Evolutionary conservation across 2,888 invertebrate species (phyloP).

Genomic region (Dorcus parallelipipedus): DNA sequence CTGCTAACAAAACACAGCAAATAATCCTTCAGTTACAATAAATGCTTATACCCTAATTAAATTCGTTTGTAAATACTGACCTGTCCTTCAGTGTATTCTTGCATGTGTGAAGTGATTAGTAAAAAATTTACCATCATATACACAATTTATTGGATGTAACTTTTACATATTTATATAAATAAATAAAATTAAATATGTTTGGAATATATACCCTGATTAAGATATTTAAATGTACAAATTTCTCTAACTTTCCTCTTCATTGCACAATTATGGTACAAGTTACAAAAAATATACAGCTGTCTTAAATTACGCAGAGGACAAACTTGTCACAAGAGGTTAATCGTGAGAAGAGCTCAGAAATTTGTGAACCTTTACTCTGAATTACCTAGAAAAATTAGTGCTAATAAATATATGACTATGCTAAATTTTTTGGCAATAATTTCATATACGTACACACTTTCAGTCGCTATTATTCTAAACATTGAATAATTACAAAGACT

Average conservation of each 20-base stretch:
- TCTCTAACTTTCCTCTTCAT: neutral
- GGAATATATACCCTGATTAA: slow-evolving; percentile 44
- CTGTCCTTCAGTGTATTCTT: too few species aligned
- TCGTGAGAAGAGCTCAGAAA: too few species aligned
- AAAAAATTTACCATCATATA: neutral
- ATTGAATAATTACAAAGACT: neutral
- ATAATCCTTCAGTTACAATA: neutral
- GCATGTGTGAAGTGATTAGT: too few species aligned
- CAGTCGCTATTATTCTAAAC: neutral
- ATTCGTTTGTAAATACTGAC: too few species aligned
- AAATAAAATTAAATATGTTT: slow-evolving; percentile 32
- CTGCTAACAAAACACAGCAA: slow-evolving; percentile 16
- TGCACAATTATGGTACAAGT: neutral
- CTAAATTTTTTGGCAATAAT: too few species aligned
- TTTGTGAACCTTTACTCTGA: too few species aligned
- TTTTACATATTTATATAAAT: slow-evolving; percentile 27
- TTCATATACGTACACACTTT: too few species aligned
- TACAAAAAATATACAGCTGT: neutral
- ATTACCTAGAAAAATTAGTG: too few species aligned
- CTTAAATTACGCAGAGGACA: neutral
- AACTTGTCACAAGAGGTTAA: too few species aligned
- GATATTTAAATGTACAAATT: slow-evolving; percentile 27
- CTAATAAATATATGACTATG: too few species aligned
- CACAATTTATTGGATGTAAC: slow-evolving; percentile 9
- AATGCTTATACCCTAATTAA: neutral